A percentile compares a stretch with the other conserved stretches of the same genome.
Conservation (phyloP, 2,888 invertebrate species). For the Leptinotarsa tumamoca region DNA sequence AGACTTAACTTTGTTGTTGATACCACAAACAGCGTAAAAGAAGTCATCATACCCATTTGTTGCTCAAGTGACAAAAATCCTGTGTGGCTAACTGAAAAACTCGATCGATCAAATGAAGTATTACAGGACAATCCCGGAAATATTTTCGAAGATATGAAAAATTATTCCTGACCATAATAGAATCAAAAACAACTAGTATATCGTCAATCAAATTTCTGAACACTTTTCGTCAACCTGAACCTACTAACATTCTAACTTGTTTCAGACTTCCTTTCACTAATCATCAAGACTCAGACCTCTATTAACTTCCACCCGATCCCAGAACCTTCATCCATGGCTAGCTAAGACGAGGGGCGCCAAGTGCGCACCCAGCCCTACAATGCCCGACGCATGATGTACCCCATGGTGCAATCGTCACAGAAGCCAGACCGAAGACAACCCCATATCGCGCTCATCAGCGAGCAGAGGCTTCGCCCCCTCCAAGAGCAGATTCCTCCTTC, state of each 20-base stretch:
- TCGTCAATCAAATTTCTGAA: background rate
- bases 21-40: too few relatives aligned
- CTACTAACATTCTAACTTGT: constrained; percentile 21
- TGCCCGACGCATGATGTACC: constrained; percentile 63
- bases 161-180: too few relatives aligned
- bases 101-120: too few relatives aligned
- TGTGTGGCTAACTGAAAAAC: too few relatives aligned
- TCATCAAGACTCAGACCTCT: constrained; percentile 19
- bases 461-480: constrained; percentile 47
- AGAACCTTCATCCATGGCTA: background rate
- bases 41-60: too few relatives aligned
- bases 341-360: constrained; percentile 25
- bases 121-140: too few relatives aligned
- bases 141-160: too few relatives aligned
- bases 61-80: too few relatives aligned
- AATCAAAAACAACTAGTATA: too few relatives aligned
- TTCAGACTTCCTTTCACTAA: constrained; percentile 25
- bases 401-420: constrained; percentile 62
- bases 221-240: background rate
- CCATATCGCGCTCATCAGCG: constrained; percentile 42
- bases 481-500: constrained; percentile 44
- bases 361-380: constrained; percentile 31
- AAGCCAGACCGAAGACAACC: constrained; percentile 52
- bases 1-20: too few relatives aligned
- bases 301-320: background rate